Conservation (phyloP, 1,140 invertebrate genomes). For the Drosophila obscura region DNA sequence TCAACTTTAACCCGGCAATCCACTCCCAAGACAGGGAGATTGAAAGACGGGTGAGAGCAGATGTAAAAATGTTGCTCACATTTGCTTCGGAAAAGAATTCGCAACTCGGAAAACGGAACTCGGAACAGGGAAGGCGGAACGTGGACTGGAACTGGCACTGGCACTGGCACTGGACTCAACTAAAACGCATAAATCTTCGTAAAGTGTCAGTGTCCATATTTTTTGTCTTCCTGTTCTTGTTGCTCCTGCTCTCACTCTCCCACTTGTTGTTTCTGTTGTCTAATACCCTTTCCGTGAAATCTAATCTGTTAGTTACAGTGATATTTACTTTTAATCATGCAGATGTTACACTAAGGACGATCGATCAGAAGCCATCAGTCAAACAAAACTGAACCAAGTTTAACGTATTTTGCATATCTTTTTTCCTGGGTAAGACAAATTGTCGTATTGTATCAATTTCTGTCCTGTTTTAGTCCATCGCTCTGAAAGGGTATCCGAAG, state of each 20-base stretch:
- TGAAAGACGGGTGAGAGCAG: conserved; percentile 4
- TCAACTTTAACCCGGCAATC: conserved; percentile 42
- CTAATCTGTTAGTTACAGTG: too few species aligned
- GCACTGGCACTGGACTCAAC: conserved; percentile 53
- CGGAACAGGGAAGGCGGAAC: conserved; percentile 19
- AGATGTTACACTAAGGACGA: too few species aligned
- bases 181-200: conserved; percentile 81
- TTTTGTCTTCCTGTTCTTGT: conserved; percentile 48
- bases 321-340: too few species aligned
- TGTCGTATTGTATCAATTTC: too few species aligned
- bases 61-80: conserved; percentile 54
- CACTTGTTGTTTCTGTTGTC: conserved; percentile 42
- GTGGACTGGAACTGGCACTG: neutral
- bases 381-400: too few species aligned
- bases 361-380: too few species aligned
- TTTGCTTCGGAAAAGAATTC: conserved; percentile 35
- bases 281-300: too few species aligned
- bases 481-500: too few species aligned
- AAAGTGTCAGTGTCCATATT: conserved; percentile 81
- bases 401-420: too few species aligned
- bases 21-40: conserved; percentile 19
- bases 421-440: too few species aligned
- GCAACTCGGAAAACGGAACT: conserved; percentile 25
- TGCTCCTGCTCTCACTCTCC: conserved; percentile 36
- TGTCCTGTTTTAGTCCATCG: too few species aligned